Evolutionary conservation across 2,113 vertebrate species (phyloP), one percentile per base, ranked within the genome.

Genomic region (Amazona vittata): DNA sequence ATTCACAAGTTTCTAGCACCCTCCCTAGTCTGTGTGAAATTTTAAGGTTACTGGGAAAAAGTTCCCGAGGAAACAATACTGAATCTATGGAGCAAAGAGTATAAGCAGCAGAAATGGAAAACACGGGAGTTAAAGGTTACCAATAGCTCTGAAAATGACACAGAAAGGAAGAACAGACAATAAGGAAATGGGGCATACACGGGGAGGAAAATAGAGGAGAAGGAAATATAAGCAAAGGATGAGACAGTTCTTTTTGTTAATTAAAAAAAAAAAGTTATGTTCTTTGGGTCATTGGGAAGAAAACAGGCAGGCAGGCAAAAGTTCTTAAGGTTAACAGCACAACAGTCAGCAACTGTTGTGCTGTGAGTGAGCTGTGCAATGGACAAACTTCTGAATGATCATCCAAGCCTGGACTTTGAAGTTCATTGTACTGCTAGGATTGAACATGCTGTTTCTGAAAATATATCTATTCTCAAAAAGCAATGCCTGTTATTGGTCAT

Each of bases 21-120:
- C 49, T 57, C 33, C 41, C 52, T 44, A 37, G 8, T 62, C 7
- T 69, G 52, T 28, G 4, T 60, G 39, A 85, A 79, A 60, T 85
- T 46, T 20, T 90, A 26, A 77, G 35, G 22, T 17, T 73, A 41
- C 15, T n/a, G 16, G 52, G 57, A 62, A 79, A 57, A 85, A 16
- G 7, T 11, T 89, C 47, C n/a, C 0, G 0, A 57, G 33, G 25
- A 74, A 90, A 68, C 12, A 57, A 17, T 20, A 69, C 4, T 49
- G 47, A n/a, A 83, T 62, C 33, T n/a, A 5, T 9, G 31, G 17
- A 50, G 8, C 67, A 11, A 65, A 24, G 5, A 19, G 4, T 29
- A 44, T 62, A 25, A 77, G 13, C n/a, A 88, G 49, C 79, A 88
- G 53, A 78, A 96, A 73, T 8, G 21, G 82, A 41, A 73, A 82